phyloP scores from a whole-genome alignment of 2,888 invertebrate species.

The Meganola albula region DNA sequence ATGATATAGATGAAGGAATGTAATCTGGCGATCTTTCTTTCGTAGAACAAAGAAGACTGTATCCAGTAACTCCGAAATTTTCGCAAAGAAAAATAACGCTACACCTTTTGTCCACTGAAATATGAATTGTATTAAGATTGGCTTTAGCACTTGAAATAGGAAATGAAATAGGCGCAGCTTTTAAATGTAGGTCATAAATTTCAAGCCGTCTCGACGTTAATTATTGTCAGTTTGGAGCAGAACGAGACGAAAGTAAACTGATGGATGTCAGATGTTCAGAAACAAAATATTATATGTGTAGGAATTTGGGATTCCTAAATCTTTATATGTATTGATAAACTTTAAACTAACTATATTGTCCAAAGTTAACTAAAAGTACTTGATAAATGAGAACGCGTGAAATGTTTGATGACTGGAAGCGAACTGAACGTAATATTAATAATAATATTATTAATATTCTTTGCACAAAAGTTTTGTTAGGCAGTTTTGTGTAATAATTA shows the following conservation, averaged over 20 bases:
- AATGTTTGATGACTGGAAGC: no score
- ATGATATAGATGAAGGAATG: slow-evolving; percentile 92
- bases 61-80: slow-evolving; percentile 85
- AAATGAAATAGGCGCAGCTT: no score
- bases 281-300: background rate
- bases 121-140: background rate
- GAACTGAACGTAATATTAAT: no score
- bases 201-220: background rate
- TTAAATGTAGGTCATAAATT: background rate
- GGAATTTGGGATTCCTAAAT: no score
- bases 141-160: no score
- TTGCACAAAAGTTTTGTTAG: no score
- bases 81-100: slow-evolving; percentile 86
- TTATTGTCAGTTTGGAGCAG: background rate
- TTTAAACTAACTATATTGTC: no score
- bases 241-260: background rate
- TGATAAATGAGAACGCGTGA: no score
- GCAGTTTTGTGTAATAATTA: no score
- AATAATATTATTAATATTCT: no score
- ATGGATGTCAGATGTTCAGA: background rate
- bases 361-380: no score
- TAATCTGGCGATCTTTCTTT: slow-evolving; percentile 90
- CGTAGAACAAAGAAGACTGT: slow-evolving; percentile 92
- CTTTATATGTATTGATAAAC: no score
- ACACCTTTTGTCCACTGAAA: slow-evolving; percentile 72